Base-by-base conservation (phyloP, 2,888 invertebrate species). In the Xestia ashworthii region DNA sequence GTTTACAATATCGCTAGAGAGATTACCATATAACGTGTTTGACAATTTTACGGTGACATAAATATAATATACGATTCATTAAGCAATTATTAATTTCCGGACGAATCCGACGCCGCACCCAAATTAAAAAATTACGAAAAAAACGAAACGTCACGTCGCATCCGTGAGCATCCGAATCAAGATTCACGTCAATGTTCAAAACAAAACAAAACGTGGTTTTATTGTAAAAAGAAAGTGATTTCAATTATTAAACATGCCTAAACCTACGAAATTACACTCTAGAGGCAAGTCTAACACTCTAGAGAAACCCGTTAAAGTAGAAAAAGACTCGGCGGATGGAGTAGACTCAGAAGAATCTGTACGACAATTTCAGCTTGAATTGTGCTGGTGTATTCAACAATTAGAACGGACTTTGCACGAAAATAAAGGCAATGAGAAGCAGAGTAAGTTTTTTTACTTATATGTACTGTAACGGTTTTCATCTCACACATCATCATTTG, bases 351-450 rank as follows among this genome's bases (percentile, higher is more conserved):
- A 95, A 74, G 97, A 98, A 94, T 94, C 96, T 0, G 96, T 97
- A 81, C 96, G 97, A 92, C 98, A 98, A 91, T 98, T 98, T 90
- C 98, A 98, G 92, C 88, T 98, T n/a, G 98, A 98, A 93, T 93
- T 98, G 11, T 98, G 97, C 90, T 98, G 98, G 98, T 98, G 98
- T 90, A 97, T 98, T 87, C 98, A 98, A 87, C 98, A 98, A 86
- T 92, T 98, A 76, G 97, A 98, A 91, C 93, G 93, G 38, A 96
- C 97, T 41, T 92, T 98, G 81, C 95, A 93, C 72, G 97, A 97
- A 60, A 97, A 97, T 83, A 98, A 98, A 93, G 95, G 97, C 69
- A 97, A 95, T 81, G 96, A 97, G 79, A 97, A 97, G 92, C 97
- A 97, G 94, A 92, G 97, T 97, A 95, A 93, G 94, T 92, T 48